phyloP scores from a whole-genome alignment of 2,888 invertebrate genomes.

The Margaritifera margaritifera region DNA sequence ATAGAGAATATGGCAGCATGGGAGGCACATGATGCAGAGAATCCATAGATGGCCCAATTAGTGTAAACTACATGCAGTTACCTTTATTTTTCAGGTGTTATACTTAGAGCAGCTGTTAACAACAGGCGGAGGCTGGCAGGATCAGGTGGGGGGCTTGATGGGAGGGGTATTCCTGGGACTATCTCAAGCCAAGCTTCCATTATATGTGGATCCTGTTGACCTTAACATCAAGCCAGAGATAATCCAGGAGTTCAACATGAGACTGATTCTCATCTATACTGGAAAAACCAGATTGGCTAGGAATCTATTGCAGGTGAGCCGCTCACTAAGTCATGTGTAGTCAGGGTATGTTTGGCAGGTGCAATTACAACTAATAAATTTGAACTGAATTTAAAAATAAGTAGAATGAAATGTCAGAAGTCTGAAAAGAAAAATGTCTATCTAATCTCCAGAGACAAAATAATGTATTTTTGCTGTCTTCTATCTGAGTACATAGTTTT shows the following conservation, averaged over 20 bases:
- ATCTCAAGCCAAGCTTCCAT: slow-evolving; percentile 66
- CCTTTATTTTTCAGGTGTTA: slow-evolving; percentile 70
- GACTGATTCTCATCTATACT: slow-evolving; percentile 75
- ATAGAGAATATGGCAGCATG: too few species aligned
- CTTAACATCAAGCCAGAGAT: slow-evolving; percentile 59
- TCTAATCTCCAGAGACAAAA: too few species aligned
- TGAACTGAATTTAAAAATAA: too few species aligned
- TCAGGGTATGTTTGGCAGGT: not conserved
- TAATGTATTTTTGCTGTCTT: too few species aligned
- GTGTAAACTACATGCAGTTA: too few species aligned
- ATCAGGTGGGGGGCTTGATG: slow-evolving; percentile 75
- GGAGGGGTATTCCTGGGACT: slow-evolving; percentile 73
- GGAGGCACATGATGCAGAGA: too few species aligned
- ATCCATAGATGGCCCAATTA: too few species aligned
- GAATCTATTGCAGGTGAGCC: slow-evolving; percentile 74
- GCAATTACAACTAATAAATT: not conserved
- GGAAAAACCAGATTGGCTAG: slow-evolving; percentile 76
- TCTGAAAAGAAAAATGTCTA: too few species aligned
- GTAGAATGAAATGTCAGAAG: too few species aligned
- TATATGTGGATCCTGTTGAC: slow-evolving; percentile 65
- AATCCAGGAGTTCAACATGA: slow-evolving; percentile 67
- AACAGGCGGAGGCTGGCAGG: slow-evolving; percentile 78
- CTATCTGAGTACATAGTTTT: too few species aligned
- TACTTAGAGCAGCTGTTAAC: slow-evolving; percentile 76
- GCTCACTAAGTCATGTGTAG: not conserved